Conservation (phyloP, 2,888 invertebrate species). For the Quadriops clusia region DNA sequence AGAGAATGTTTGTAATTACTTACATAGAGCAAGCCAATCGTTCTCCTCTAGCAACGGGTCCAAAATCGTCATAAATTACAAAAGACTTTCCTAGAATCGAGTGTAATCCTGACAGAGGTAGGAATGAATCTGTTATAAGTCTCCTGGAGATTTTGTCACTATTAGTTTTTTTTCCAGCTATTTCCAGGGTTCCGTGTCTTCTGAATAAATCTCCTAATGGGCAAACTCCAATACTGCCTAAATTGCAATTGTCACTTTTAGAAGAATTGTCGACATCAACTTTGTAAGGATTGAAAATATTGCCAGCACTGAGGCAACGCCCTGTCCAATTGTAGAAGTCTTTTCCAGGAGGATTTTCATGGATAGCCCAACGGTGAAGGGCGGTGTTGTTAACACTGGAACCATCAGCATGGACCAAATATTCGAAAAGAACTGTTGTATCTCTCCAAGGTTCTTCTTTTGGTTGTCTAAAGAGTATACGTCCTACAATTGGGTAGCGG, state of each 20-base stretch:
- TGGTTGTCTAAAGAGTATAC: constrained; percentile 71
- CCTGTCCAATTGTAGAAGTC: constrained; percentile 88
- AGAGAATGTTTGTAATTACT: no score
- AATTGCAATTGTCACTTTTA: constrained; percentile 44
- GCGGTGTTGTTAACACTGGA: constrained; percentile 60
- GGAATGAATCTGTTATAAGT: constrained; percentile 65
- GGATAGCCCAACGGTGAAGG: constrained; percentile 74
- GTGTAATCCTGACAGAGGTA: constrained; percentile 64
- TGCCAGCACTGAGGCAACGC: constrained; percentile 69
- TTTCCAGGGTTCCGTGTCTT: constrained; percentile 55
- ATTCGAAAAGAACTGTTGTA: constrained; percentile 72
- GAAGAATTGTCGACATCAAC: constrained; percentile 50
- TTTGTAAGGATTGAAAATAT: constrained; percentile 65
- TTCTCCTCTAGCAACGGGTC: constrained; percentile 79
- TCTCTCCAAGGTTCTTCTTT: constrained; percentile 71
- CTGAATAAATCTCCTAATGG: constrained; percentile 67
- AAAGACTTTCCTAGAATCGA: constrained; percentile 71
- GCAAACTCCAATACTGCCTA: constrained; percentile 48
- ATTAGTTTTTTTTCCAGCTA: constrained; percentile 61
- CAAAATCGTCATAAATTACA: constrained; percentile 78
- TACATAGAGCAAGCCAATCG: constrained; percentile 79
- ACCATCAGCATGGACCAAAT: constrained; percentile 79
- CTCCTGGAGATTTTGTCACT: constrained; percentile 55
- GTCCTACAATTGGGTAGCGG: constrained; percentile 76
- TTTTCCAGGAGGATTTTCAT: constrained; percentile 63